These are phyloP conservation scores for Halcyon badia DNA, from an alignment of 2,797 vertebrate genomes.

Conservation along the genomic window DNA sequence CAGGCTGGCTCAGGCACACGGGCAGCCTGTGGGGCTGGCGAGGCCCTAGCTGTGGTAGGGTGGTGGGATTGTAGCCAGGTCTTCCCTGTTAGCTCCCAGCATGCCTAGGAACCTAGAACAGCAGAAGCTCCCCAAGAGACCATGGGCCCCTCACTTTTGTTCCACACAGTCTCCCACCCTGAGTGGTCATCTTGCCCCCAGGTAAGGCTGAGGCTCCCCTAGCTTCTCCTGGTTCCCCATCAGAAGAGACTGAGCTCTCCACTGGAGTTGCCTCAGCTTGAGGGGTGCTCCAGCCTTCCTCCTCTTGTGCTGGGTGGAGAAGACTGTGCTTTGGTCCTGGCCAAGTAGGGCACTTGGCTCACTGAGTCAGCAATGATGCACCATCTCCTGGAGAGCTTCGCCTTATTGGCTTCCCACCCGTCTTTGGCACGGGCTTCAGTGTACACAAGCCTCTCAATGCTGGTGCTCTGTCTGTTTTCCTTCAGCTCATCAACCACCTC, in stretches of 20 bases:
- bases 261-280: fast-evolving
- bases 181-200: not conserved
- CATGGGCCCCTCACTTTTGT: not conserved
- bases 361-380: fast-evolving
- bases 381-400: not conserved
- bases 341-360: slow-evolving; percentile 21
- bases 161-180: not conserved
- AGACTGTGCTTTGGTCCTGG: not conserved
- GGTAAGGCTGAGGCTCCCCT: not conserved
- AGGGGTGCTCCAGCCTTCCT: not conserved
- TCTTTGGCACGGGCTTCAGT: fast-evolving
- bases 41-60: not conserved
- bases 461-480: not conserved
- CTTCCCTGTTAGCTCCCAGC: not conserved
- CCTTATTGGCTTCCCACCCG: not conserved
- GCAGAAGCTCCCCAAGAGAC: not conserved
- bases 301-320: not conserved
- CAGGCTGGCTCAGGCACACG: fast-evolving
- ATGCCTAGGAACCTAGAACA: not conserved
- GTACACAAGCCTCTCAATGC: not conserved
- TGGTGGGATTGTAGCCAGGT: not conserved
- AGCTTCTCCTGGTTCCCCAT: fast-evolving
- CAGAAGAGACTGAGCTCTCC: not conserved
- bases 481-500: not conserved
- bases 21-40: not conserved